A percentile compares a stretch with the other conserved stretches of the same genome.
These are phyloP conservation scores for Aspiorhynchus laticeps DNA, from an alignment of 2,113 vertebrate species.

Conservation along the genomic window DNA sequence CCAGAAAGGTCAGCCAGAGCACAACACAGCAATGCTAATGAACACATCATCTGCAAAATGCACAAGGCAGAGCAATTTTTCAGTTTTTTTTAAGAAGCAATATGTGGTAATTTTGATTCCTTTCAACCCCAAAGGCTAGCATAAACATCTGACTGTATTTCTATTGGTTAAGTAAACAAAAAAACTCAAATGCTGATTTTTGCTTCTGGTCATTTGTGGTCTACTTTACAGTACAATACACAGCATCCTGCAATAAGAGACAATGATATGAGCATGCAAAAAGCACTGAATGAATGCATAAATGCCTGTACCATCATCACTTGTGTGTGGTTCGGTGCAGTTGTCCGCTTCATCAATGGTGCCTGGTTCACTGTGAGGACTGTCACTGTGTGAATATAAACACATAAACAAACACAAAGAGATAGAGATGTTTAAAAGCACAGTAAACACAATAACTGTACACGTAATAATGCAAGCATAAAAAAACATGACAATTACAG, in stretches of 20 bases:
- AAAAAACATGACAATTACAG: not conserved
- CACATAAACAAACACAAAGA: slow-evolving; percentile 42
- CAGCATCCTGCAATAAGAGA: not conserved
- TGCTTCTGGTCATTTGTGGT: not conserved
- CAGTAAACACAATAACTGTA: not conserved
- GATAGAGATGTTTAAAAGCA: not conserved
- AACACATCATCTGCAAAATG: slow-evolving; percentile 65
- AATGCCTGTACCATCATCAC: slow-evolving; percentile 88
- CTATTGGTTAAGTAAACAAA: not conserved
- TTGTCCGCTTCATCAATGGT: slow-evolving; percentile 95
- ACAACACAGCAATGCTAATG: slow-evolving; percentile 65
- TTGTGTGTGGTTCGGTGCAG: slow-evolving; percentile 95
- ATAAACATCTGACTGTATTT: not conserved
- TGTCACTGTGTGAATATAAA: slow-evolving; percentile 81
- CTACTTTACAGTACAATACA: not conserved
- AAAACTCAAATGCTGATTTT: not conserved
- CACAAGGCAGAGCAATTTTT: slow-evolving; percentile 18
- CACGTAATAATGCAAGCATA: not conserved
- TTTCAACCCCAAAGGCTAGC: not conserved
- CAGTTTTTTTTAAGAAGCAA: not conserved
- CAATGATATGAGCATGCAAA: not conserved
- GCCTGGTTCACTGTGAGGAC: slow-evolving; percentile 97
- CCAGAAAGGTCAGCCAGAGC: slow-evolving; percentile 33
- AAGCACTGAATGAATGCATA: not conserved
- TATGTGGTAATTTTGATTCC: not conserved